phyloP scores from a whole-genome alignment of 92 coral and sea anemone genomes.

The Parazoanthus darwini region DNA sequence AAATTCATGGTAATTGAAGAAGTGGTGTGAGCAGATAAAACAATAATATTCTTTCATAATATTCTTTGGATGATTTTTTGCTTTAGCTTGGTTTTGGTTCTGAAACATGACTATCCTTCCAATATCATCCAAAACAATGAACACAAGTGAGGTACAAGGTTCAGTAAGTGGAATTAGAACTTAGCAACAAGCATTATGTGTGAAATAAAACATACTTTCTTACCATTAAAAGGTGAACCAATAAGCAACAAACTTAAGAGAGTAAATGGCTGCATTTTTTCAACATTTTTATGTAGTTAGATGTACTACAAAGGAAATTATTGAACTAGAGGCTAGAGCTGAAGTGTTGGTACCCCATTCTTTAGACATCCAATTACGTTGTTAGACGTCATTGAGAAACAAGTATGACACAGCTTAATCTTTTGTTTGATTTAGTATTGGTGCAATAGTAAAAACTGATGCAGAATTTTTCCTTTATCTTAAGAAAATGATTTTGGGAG shows the following conservation, averaged over 20 bases:
- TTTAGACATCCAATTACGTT: too few relatives aligned
- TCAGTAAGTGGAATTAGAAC: neutral
- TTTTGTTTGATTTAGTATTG: neutral
- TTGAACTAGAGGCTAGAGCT: neutral
- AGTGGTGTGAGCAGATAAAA: neutral
- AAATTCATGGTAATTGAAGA: neutral
- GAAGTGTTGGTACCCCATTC: neutral
- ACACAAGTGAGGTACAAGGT: neutral
- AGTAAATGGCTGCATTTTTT: neutral
- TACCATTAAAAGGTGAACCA: neutral
- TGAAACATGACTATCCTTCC: neutral
- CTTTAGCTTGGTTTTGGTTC: neutral
- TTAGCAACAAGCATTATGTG: neutral
- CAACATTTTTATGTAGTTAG: neutral
- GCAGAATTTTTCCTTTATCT: too few relatives aligned
- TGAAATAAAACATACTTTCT: neutral
- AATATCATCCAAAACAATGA: neutral
- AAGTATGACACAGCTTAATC: neutral
- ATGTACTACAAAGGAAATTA: neutral
- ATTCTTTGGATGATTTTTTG: neutral
- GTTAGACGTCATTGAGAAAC: neutral
- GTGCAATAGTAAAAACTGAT: neutral
- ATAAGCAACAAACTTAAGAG: constrained; percentile 1
- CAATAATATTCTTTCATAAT: neutral
- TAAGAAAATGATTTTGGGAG: too few relatives aligned